A percentile compares a stretch with the other conserved stretches of the same genome.
phyloP scores from a whole-genome alignment of 1,140 invertebrate genomes.

The Drepana arcuata region DNA sequence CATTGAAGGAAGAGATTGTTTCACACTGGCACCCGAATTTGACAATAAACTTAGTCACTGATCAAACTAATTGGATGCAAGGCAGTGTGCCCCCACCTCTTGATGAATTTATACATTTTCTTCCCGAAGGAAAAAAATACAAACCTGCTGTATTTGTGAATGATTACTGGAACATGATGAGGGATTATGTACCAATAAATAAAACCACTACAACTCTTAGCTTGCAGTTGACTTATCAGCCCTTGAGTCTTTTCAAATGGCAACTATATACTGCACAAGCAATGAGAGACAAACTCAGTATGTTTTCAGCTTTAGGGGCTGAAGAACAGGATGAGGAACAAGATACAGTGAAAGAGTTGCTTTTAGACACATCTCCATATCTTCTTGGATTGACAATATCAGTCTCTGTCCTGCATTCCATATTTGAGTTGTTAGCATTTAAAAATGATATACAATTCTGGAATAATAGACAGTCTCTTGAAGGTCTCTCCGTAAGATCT shows the following conservation, averaged over 20 bases:
- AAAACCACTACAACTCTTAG: slow-evolving; percentile 81
- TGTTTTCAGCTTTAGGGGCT: slow-evolving; percentile 75
- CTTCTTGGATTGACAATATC: slow-evolving; percentile 92
- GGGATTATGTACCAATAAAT: slow-evolving; percentile 97
- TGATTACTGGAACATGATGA: slow-evolving; percentile 98
- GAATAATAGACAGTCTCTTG: slow-evolving; percentile 97
- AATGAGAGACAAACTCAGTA: slow-evolving; percentile 85
- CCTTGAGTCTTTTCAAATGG: slow-evolving; percentile 96
- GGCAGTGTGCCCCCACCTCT: slow-evolving; percentile 92
- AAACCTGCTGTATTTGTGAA: slow-evolving; percentile 97
- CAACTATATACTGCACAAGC: slow-evolving; percentile 97
- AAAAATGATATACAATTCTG: slow-evolving; percentile 99
- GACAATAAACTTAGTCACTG: slow-evolving; percentile 95
- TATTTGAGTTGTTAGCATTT: slow-evolving; percentile 99
- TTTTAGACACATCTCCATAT: slow-evolving; percentile 98
- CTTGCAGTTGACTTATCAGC: slow-evolving; percentile 90
- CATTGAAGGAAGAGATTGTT: slow-evolving; percentile 88
- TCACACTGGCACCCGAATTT: slow-evolving; percentile 99
- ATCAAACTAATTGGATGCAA: slow-evolving; percentile 94
- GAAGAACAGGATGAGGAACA: slow-evolving; percentile 92
- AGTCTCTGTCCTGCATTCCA: slow-evolving; percentile 95
- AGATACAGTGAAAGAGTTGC: slow-evolving; percentile 96
- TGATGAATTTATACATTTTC: slow-evolving; percentile 94
- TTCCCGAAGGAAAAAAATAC: slow-evolving; percentile 86
- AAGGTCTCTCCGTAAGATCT: slow-evolving; percentile 97